phyloP scores from a whole-genome alignment of 2,797 vertebrate genomes.

The Pogonophryne albipinna region DNA sequence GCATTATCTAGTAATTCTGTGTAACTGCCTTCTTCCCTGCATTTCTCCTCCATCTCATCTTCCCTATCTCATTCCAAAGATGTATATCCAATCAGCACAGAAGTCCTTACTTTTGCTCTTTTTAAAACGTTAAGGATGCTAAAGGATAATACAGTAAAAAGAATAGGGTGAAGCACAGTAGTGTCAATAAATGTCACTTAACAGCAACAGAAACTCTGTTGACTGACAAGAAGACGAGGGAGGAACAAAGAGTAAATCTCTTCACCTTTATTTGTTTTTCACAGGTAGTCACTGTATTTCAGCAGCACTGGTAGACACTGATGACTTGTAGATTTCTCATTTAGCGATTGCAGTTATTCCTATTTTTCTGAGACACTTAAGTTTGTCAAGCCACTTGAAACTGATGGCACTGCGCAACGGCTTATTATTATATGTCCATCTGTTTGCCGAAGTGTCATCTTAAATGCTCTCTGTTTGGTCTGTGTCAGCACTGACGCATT shows the following conservation, averaged over 20 bases:
- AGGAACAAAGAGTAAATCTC: constrained; percentile 14
- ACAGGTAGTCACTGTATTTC: constrained; percentile 36
- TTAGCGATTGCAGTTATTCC: constrained; percentile 18
- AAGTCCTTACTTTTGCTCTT: constrained; percentile 65
- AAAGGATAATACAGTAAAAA: constrained; percentile 15
- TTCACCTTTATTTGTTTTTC: constrained; percentile 12
- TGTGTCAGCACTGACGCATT: constrained; percentile 36
- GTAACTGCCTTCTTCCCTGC: neutral
- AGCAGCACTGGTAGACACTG: constrained; percentile 12
- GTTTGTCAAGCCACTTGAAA: constrained; percentile 43
- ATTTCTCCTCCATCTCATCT: neutral
- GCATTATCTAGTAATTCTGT: neutral
- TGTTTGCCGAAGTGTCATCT: constrained; percentile 46
- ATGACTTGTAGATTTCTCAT: constrained; percentile 39
- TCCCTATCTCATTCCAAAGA: constrained; percentile 4
- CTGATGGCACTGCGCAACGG: constrained; percentile 28
- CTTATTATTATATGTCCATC: constrained; percentile 64
- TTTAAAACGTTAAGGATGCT: constrained; percentile 21
- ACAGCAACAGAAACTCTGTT: constrained; percentile 19
- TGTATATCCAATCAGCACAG: constrained; percentile 63
- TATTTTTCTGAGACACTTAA: constrained; percentile 14
- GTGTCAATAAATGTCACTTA: constrained; percentile 29
- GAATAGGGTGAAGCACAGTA: neutral
- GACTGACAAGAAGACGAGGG: constrained; percentile 32
- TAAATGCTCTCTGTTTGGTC: constrained; percentile 18